Evolutionary conservation across 2,797 vertebrate species (phyloP).

Genomic region (Cyclopterus lumpus): DNA sequence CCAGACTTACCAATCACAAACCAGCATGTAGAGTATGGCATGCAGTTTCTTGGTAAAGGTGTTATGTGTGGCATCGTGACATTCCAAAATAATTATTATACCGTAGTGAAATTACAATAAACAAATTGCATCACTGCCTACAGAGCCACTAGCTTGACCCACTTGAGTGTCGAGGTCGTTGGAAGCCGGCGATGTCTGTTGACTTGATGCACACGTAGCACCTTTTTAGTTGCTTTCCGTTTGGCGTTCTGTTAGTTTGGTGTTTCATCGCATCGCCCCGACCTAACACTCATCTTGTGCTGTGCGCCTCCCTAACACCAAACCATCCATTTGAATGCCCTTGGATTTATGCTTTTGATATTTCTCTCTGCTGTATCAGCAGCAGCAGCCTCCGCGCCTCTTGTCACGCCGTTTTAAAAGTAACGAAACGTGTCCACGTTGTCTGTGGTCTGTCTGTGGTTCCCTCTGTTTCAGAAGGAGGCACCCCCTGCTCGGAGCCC

Average conservation of each 20-base stretch:
- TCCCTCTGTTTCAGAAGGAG: constrained; percentile 91
- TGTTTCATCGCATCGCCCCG: background rate
- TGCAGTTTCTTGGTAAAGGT: constrained; percentile 16
- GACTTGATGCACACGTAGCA: constrained; percentile 16
- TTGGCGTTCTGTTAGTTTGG: background rate
- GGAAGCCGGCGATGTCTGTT: background rate
- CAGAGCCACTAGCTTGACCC: too few species aligned
- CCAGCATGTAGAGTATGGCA: constrained; percentile 45
- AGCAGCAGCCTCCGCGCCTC: constrained; percentile 13
- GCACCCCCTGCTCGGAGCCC: constrained; percentile 83
- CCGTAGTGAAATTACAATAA: background rate
- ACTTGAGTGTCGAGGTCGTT: too few species aligned
- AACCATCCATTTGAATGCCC: constrained; percentile 24
- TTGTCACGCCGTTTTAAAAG: constrained; percentile 42
- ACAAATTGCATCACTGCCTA: background rate
- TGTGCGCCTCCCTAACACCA: constrained; percentile 37
- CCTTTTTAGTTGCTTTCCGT: constrained; percentile 8
- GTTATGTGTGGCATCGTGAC: constrained; percentile 12
- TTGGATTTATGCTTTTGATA: constrained; percentile 1
- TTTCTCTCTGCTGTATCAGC: background rate
- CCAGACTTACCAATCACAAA: constrained; percentile 52
- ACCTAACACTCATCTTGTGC: constrained; percentile 49
- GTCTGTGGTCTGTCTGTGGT: constrained; percentile 82
- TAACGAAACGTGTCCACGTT: constrained; percentile 63
- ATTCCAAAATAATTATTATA: background rate